These are phyloP conservation scores for Leptinotarsa tumamoca DNA, from an alignment of 2,888 invertebrate genomes.

Conservation along the genomic window DNA sequence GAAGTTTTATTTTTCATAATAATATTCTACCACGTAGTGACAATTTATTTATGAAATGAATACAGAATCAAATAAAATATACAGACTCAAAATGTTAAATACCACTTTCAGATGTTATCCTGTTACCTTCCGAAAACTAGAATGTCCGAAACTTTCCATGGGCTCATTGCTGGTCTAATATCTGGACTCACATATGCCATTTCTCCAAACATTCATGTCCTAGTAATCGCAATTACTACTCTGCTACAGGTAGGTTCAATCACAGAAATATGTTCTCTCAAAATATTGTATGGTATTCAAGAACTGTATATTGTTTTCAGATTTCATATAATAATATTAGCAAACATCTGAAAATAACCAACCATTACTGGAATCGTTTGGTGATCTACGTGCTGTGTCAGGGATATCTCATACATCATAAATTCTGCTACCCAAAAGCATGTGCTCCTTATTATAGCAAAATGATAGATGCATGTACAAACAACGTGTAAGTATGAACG, in stretches of 20 bases:
- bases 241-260: constrained; percentile 66
- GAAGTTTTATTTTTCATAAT: too few species aligned
- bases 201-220: constrained; percentile 70
- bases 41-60: too few species aligned
- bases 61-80: too few species aligned
- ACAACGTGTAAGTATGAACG: constrained; percentile 66
- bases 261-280: background rate
- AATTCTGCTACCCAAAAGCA: constrained; percentile 69
- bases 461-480: constrained; percentile 69
- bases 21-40: too few species aligned
- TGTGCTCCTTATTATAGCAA: constrained; percentile 71
- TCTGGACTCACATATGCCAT: constrained; percentile 70
- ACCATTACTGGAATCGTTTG: constrained; percentile 64
- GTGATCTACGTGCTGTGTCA: constrained; percentile 70
- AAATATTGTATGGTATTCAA: background rate
- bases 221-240: constrained; percentile 69
- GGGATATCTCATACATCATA: constrained; percentile 69
- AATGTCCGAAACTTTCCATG: constrained; percentile 67
- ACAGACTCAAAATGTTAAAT: background rate
- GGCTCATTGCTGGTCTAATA: constrained; percentile 70
- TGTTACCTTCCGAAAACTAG: constrained; percentile 24
- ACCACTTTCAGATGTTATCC: constrained; percentile 5
- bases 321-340: constrained; percentile 44
- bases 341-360: constrained; percentile 43
- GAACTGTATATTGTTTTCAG: constrained; percentile 34